Evolutionary conservation across 2,888 invertebrate species (phyloP).

Genomic region (Trilocha varians): DNA sequence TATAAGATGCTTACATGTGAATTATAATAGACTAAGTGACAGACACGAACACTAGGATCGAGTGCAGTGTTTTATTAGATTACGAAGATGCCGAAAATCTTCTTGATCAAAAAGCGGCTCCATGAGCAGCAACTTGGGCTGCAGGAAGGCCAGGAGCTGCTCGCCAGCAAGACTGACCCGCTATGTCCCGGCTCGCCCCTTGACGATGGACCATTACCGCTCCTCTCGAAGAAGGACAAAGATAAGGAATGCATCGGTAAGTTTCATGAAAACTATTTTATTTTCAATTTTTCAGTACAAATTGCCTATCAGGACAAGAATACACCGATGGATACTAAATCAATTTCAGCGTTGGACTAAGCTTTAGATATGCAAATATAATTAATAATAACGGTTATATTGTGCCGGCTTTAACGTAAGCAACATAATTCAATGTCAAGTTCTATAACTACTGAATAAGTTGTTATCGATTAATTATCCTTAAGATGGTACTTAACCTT

Average conservation of each 20-base stretch:
- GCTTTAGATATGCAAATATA: no score
- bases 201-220: slow-evolving; percentile 74
- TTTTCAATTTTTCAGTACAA: not conserved
- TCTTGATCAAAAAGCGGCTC: slow-evolving; percentile 91
- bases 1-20: slow-evolving; percentile 65
- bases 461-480: not conserved
- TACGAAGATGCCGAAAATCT: slow-evolving; percentile 90
- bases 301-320: no score
- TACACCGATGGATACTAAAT: no score
- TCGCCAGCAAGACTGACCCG: slow-evolving; percentile 75
- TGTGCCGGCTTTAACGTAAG: not conserved
- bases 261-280: slow-evolving; percentile 15
- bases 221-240: slow-evolving; percentile 70
- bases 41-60: slow-evolving; percentile 52
- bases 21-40: slow-evolving; percentile 57
- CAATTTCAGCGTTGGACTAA: no score
- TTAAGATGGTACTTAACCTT: slow-evolving; percentile 1
- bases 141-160: slow-evolving; percentile 86
- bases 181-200: slow-evolving; percentile 73
- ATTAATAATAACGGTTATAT: not conserved
- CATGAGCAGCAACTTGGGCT: slow-evolving; percentile 91
- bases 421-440: not conserved
- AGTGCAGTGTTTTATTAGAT: slow-evolving; percentile 58
- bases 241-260: slow-evolving; percentile 57
- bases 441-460: slow-evolving; percentile 6